Base-by-base conservation (phyloP, 2,113 vertebrate genomes). In the Phalacrocorax aristotelis region DNA sequence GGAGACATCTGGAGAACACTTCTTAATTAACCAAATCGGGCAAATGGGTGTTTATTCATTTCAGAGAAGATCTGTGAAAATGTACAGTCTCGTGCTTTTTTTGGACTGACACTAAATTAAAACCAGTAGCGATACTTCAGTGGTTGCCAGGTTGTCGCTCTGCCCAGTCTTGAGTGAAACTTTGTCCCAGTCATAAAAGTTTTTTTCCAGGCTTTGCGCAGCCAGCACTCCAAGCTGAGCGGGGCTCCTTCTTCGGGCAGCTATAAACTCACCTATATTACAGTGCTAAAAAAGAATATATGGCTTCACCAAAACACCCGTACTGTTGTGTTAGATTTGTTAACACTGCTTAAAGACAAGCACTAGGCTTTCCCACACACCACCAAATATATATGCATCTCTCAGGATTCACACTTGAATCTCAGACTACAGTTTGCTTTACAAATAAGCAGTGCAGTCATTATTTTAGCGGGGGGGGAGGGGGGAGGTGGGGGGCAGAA, bases 121-220 rank as follows among this genome's bases (percentile, higher is more conserved):
- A 82, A 36, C 5, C 72, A 72, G 66, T 4, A 78, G 10, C 11
- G 1, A 38, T 13, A 70, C 30, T 71, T 58, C 55, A 34, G 52
- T 10, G 21, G 26, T 38, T 64, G 51, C 79, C 64, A 83, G n/a
- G 57, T 21, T 77, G 81, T 74, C 6, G 0, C 60, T 96, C 42
- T 84, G 57, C 69, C 57, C 62, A 93, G 44, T 51, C 84, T 83
- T 30, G 29, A 97, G 55, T 32, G 64, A 93, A 97, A 97, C 84
- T 97, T 97, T 94, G 84, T 96, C 82, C 75, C 71, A 75, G 54
- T 32, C 82, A 91, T 51, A 76, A 81, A 97, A 96, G 74, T 97
- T 97, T 83, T 90, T 77, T 85, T 17, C 69, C 60, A 48, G 7
- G 34, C 65, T 90, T 87, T 79, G 62, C 21, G 1, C 34, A 87